A percentile compares a stretch with the other conserved stretches of the same genome.
Evolutionary conservation across 2,113 vertebrate species (phyloP).

Genomic region (Scytalopus superciliaris): DNA sequence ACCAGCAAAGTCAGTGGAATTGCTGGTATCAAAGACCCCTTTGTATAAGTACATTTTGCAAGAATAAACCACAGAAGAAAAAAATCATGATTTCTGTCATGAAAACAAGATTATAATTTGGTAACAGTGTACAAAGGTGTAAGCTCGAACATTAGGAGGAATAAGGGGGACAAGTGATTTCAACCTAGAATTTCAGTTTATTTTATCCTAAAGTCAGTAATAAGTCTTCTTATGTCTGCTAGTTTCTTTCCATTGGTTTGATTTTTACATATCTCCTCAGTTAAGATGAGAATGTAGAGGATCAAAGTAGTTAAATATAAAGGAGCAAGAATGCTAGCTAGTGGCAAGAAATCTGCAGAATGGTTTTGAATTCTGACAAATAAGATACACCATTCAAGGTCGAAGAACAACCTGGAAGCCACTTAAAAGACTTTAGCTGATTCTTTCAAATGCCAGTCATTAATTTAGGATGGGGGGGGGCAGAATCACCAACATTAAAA

Average conservation of each 20-base stretch:
- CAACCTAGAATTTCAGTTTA: neutral
- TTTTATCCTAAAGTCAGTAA: neutral
- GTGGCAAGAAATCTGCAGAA: neutral
- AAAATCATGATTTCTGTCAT: neutral
- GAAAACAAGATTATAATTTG: neutral
- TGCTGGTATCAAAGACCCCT: neutral
- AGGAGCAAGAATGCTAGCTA: neutral
- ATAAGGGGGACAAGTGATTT: neutral
- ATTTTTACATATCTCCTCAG: neutral
- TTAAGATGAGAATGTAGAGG: neutral
- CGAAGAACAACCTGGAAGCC: neutral
- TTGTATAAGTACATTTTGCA: neutral
- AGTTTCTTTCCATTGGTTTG: neutral
- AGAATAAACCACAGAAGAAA: neutral
- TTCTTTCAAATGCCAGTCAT: neutral
- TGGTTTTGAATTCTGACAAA: neutral
- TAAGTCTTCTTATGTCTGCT: neutral
- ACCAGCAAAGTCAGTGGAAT: neutral
- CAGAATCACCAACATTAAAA: neutral
- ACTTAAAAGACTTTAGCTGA: neutral
- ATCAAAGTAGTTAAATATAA: neutral
- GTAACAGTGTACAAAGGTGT: neutral
- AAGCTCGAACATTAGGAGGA: neutral
- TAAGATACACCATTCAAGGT: neutral
- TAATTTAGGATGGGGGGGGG: fast-evolving